These are phyloP conservation scores for Corythucha ciliata DNA, from an alignment of 2,888 invertebrate genomes.

Conservation along the genomic window DNA sequence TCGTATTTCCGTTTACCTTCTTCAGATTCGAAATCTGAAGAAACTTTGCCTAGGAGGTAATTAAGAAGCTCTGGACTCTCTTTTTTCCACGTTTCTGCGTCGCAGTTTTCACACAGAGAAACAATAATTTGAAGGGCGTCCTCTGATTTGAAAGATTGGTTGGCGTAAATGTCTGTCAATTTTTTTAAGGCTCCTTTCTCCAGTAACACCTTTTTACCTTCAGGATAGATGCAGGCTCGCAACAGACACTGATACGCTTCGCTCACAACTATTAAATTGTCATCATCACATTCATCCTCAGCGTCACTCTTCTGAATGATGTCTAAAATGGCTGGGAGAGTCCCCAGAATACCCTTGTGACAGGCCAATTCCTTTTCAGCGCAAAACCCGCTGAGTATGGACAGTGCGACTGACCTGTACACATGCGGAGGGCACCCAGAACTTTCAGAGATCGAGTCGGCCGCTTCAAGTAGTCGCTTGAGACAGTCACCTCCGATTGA, in stretches of 20 bases:
- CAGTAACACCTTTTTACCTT: constrained; percentile 69
- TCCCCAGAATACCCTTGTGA: constrained; percentile 72
- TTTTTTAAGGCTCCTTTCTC: constrained; percentile 68
- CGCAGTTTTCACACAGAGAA: constrained; percentile 61
- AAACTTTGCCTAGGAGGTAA: constrained; percentile 69
- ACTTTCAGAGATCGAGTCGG: constrained; percentile 10
- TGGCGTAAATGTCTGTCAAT: constrained; percentile 77
- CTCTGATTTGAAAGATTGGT: constrained; percentile 81
- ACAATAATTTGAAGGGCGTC: constrained; percentile 75
- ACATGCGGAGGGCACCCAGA: constrained; percentile 75
- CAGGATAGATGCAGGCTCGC: constrained; percentile 65
- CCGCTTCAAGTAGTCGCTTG: constrained; percentile 66
- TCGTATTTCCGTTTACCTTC: constrained; percentile 84
- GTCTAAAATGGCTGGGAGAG: constrained; percentile 71
- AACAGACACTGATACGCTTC: constrained; percentile 77
- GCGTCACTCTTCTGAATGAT: constrained; percentile 71
- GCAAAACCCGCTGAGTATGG: constrained; percentile 78
- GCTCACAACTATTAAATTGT: constrained; percentile 75
- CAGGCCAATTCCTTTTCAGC: constrained; percentile 68
- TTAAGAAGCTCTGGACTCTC: constrained; percentile 70
- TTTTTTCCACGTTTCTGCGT: constrained; percentile 61
- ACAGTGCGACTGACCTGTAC: constrained; percentile 83
- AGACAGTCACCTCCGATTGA: constrained; percentile 83
- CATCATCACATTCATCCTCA: constrained; percentile 67
- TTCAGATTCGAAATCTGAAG: constrained; percentile 80